Conservation (phyloP, 1,140 invertebrate genomes). For the Andricus grossulariae region DNA sequence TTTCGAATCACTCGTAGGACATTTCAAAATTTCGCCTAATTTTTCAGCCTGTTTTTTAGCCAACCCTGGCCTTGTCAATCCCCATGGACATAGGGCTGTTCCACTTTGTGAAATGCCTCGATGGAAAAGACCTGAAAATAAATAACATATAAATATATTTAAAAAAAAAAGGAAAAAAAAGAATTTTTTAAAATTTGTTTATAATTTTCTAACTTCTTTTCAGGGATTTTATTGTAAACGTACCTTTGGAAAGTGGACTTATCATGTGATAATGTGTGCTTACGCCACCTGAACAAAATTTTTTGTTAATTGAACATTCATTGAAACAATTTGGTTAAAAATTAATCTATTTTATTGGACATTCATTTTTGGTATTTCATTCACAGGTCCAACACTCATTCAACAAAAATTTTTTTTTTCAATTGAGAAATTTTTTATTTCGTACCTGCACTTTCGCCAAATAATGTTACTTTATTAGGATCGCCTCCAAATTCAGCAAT, state of each 20-base stretch:
- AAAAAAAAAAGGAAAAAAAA: too few relatives aligned
- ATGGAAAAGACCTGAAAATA: slow-evolving; percentile 80
- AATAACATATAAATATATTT: not conserved
- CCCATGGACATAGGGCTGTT: slow-evolving; percentile 87
- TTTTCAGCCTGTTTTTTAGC: slow-evolving; percentile 77
- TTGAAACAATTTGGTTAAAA: too few relatives aligned
- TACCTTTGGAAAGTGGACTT: slow-evolving; percentile 81
- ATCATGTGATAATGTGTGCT: slow-evolving; percentile 83
- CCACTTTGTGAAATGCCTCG: slow-evolving; percentile 87
- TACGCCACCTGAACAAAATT: slow-evolving; percentile 79
- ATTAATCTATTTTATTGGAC: too few relatives aligned
- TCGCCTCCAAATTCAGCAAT: slow-evolving; percentile 83
- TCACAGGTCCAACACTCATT: too few relatives aligned
- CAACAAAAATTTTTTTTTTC: too few relatives aligned
- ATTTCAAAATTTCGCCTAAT: slow-evolving; percentile 5
- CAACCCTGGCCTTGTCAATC: slow-evolving; percentile 80
- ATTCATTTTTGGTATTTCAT: too few relatives aligned
- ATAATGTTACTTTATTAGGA: slow-evolving; percentile 80
- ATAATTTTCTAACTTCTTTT: too few relatives aligned
- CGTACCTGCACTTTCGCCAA: slow-evolving; percentile 83
- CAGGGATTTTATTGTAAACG: not conserved
- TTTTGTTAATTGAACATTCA: too few relatives aligned
- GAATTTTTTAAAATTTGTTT: too few relatives aligned
- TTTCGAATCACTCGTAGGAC: slow-evolving; percentile 40
- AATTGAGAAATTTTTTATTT: too few relatives aligned